Evolutionary conservation across 2,797 vertebrate genomes (phyloP), one percentile per base, ranked within the genome.

Genomic region (Pseudochirops corinnae): DNA sequence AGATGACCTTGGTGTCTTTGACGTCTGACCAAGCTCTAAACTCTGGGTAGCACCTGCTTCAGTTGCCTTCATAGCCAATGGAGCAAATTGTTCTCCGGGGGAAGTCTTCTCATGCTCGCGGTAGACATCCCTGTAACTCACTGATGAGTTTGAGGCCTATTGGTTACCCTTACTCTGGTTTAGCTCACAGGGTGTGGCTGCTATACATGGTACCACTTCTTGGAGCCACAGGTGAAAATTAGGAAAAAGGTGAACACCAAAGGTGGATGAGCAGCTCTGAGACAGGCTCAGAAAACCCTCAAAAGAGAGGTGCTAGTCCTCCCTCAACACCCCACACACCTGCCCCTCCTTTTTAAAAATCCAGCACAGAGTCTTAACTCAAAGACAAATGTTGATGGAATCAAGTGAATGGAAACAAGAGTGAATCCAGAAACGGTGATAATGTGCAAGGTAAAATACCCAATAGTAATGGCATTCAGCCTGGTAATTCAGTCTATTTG

Each of bases 401-500:
- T 16, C 5, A 53, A 67, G 29, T 91, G 50, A 16, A 67, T 5
- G 53, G 33, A 92, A 90, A 55, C 5, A 82, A 96, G 57, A 57
- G 90, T 33, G n/a, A 57, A 50, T 56, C 55, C 1, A 67, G 58
- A 94, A 87, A 87, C 2, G 53, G 16, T 90, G 87, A 50, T 92
- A 18, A 46, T 5, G 0, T 92, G 52, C 31, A 95, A 93, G 67
- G 39, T 97, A 90, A 95, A 90, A 93, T n/a, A 2, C 9, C 26
- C 74, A 31, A 92, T 12, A 24, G 39, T 13, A 56, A 82, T 91
- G 1, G 52, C 16, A 39, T 94, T 93, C 39, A 87, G 39, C 24
- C 74, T 26, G 90, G 52, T 96, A 90, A 95, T 91, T 97, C 96
- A 95, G 55, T 93, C 7, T 90, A 39, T 90, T 93, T 94, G 50